phyloP scores from a whole-genome alignment of 2,113 vertebrate genomes.

The pig (Sus scrofa) region DNA sequence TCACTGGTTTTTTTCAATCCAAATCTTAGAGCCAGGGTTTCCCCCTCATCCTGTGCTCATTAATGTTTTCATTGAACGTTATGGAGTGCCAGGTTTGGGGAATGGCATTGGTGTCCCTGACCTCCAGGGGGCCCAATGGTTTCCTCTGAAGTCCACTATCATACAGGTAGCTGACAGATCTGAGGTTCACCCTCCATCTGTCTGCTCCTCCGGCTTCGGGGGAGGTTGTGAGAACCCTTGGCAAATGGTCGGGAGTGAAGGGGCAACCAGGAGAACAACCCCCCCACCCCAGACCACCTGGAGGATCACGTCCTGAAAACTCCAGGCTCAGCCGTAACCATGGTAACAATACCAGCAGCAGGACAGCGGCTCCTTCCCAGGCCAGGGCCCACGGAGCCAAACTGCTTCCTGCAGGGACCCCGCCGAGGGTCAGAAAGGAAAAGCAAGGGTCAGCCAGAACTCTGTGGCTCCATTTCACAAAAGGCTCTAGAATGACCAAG shows the following conservation, averaged over 20 bases:
- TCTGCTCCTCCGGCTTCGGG: not conserved
- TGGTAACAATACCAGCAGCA: not conserved
- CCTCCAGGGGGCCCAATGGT: not conserved
- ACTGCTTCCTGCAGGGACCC: no score
- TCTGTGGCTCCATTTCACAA: not conserved
- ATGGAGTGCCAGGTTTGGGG: not conserved
- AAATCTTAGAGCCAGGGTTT: not conserved
- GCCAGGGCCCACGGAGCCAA: not conserved
- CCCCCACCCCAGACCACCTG: not conserved
- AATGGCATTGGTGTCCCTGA: not conserved
- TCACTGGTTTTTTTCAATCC: not conserved
- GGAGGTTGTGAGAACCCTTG: not conserved
- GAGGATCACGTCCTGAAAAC: not conserved
- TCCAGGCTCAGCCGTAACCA: not conserved
- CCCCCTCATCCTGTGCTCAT: not conserved
- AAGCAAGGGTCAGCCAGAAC: not conserved
- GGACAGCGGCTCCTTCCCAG: not conserved
- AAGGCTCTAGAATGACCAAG: not conserved
- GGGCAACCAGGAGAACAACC: not conserved
- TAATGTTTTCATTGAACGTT: not conserved
- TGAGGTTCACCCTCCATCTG: not conserved
- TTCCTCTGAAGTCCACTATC: conserved; percentile 4
- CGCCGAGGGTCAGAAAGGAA: not conserved
- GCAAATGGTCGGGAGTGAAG: not conserved
- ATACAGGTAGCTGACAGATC: not conserved